phyloP scores from a whole-genome alignment of 2,888 invertebrate species.

The Cantharis rufa region DNA sequence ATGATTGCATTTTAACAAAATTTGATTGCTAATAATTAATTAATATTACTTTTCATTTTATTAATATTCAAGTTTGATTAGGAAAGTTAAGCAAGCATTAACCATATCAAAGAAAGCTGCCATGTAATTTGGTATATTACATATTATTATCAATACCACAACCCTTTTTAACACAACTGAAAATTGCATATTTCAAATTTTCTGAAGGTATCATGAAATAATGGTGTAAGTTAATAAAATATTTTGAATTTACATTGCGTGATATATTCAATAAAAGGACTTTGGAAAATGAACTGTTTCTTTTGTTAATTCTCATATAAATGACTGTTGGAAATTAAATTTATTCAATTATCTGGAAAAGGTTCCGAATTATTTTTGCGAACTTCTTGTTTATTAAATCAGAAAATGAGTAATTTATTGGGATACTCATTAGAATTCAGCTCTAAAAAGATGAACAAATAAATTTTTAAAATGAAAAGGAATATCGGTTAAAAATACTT shows the following conservation, averaged over 20 bases:
- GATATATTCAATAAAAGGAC: background rate
- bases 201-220: background rate
- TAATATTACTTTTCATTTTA: background rate
- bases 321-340: background rate
- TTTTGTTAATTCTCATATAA: background rate
- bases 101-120: background rate
- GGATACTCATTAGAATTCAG: background rate
- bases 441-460: background rate
- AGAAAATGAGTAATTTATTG: background rate
- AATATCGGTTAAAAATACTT: background rate
- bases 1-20: background rate
- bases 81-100: background rate
- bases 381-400: background rate
- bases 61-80: background rate
- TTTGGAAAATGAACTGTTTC: background rate
- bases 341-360: background rate
- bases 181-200: too few relatives aligned
- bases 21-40: background rate
- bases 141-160: too few relatives aligned
- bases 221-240: background rate
- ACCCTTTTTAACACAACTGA: too few relatives aligned
- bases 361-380: background rate
- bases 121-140: too few relatives aligned
- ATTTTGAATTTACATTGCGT: background rate
- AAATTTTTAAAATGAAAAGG: background rate